Evolutionary conservation across 2,888 invertebrate species (phyloP).

Genomic region (Tolmerus cingulatus): DNA sequence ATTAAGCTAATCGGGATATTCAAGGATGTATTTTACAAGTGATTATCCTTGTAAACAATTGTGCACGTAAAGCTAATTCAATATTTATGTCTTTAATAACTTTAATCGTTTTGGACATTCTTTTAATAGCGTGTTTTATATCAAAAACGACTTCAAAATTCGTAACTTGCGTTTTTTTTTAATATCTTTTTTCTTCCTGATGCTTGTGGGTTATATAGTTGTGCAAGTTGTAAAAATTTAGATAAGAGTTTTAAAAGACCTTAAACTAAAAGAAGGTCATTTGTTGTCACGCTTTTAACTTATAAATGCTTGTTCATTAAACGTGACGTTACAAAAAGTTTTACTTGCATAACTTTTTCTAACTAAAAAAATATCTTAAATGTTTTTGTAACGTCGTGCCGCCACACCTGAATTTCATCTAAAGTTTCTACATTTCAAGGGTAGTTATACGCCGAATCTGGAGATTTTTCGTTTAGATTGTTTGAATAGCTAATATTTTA

Average conservation of each 20-base stretch:
- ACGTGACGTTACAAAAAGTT: not conserved
- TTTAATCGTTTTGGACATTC: not conserved
- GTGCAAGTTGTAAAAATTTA: too few relatives aligned
- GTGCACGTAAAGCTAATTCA: not conserved
- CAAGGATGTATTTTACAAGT: not conserved
- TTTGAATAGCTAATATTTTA: too few relatives aligned
- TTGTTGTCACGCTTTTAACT: not conserved
- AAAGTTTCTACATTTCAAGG: not conserved
- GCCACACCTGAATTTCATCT: not conserved
- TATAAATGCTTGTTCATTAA: not conserved
- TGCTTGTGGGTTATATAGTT: too few relatives aligned
- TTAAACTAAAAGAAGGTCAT: not conserved
- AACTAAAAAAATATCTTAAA: not conserved
- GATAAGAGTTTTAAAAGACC: too few relatives aligned
- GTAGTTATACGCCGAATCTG: not conserved
- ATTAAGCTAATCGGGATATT: not conserved
- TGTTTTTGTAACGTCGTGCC: not conserved
- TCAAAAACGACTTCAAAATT: too few relatives aligned
- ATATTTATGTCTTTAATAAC: not conserved
- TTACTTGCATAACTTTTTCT: not conserved
- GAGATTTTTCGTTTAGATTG: too few relatives aligned
- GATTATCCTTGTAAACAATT: not conserved
- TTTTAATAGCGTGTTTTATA: too few relatives aligned
- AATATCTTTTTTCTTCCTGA: too few relatives aligned
- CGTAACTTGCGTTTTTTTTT: too few relatives aligned